phyloP scores from a whole-genome alignment of 2,888 invertebrate genomes.

The Tenthredo livida region DNA sequence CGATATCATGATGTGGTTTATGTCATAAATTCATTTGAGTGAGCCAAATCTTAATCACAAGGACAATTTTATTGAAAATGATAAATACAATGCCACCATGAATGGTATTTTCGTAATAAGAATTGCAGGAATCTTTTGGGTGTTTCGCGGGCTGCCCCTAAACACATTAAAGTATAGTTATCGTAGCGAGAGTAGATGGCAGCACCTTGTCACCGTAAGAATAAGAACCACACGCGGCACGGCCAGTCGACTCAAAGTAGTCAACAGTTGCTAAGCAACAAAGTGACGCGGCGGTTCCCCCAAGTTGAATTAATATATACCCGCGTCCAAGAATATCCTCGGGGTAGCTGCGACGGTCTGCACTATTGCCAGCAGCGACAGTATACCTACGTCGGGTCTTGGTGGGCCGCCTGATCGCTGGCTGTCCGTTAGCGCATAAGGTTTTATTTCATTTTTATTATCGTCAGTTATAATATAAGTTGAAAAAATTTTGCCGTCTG shows the following conservation, averaged over 20 bases:
- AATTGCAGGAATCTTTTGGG: background rate
- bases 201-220: background rate
- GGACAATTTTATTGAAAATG: background rate
- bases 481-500: background rate
- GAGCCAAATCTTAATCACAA: background rate
- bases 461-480: background rate
- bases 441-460: slow-evolving; percentile 40
- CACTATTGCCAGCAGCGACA: slow-evolving; percentile 61
- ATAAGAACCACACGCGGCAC: slow-evolving; percentile 3
- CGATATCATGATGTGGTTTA: background rate
- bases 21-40: background rate
- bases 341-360: slow-evolving; percentile 58
- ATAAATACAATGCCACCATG: background rate
- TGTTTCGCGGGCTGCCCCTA: background rate
- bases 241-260: slow-evolving; percentile 13
- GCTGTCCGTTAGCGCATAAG: slow-evolving; percentile 51
- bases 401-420: slow-evolving; percentile 58
- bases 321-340: slow-evolving; percentile 72
- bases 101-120: background rate
- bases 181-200: background rate
- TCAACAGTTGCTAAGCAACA: slow-evolving; percentile 73
- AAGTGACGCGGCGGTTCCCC: slow-evolving; percentile 67
- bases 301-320: slow-evolving; percentile 72
- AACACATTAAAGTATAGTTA: background rate
- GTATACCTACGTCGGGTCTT: slow-evolving; percentile 65